These are phyloP conservation scores for Perca schrenkii DNA, from an alignment of 2,113 vertebrate genomes.

Conservation along the genomic window DNA sequence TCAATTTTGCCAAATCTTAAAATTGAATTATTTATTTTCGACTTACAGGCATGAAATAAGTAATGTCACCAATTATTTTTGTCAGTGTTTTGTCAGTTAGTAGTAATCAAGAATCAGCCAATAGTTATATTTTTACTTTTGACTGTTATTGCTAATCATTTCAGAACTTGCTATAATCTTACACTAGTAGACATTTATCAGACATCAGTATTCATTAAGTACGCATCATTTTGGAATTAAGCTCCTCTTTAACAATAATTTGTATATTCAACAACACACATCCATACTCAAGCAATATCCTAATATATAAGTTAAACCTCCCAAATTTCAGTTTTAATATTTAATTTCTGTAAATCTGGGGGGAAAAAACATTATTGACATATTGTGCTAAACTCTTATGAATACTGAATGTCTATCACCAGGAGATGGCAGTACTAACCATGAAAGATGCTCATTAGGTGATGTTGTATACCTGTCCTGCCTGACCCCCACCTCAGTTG, in stretches of 20 bases:
- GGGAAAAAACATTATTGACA: background rate
- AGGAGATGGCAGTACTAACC: conserved; percentile 76
- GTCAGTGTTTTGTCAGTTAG: background rate
- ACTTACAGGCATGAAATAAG: background rate
- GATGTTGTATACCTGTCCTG: conserved; percentile 35
- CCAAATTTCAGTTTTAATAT: background rate
- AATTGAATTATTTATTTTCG: background rate
- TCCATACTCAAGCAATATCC: background rate
- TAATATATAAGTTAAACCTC: background rate
- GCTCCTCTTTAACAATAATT: background rate
- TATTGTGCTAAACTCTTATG: background rate
- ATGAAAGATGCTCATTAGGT: conserved; percentile 37
- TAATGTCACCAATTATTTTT: background rate
- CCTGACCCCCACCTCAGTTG: conserved; percentile 20
- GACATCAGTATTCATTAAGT: background rate
- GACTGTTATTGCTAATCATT: background rate
- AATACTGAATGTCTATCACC: conserved; percentile 42
- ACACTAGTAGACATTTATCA: background rate
- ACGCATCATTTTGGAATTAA: background rate
- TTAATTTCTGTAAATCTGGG: background rate
- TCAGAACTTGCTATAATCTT: background rate
- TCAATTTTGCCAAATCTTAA: background rate
- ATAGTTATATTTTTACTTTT: background rate
- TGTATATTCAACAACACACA: background rate
- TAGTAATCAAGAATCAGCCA: background rate